These are phyloP conservation scores for Zaprionus kolodkinae DNA, from an alignment of 1,140 invertebrate species.

Conservation along the genomic window DNA sequence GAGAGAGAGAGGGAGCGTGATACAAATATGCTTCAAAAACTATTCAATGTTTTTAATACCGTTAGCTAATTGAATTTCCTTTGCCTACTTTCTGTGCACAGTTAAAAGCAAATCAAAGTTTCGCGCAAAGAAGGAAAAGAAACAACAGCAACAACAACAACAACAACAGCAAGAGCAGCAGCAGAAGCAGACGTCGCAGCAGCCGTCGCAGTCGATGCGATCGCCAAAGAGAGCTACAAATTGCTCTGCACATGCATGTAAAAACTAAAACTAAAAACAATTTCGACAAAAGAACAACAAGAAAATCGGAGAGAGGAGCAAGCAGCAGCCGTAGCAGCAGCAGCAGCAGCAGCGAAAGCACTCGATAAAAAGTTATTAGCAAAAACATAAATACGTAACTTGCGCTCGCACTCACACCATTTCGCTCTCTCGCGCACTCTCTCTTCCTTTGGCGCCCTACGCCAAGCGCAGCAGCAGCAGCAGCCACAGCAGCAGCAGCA, in stretches of 20 bases:
- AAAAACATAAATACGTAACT: conserved; percentile 80
- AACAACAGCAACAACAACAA: conserved; percentile 1
- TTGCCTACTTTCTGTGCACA: conserved; percentile 11
- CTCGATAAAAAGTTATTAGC: conserved; percentile 78
- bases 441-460: conserved; percentile 32
- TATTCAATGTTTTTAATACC: neutral
- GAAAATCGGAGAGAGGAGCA: conserved; percentile 33
- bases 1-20: neutral
- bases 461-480: conserved; percentile 32
- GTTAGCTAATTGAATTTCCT: conserved; percentile 13
- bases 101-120: conserved; percentile 44
- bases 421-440: conserved; percentile 4
- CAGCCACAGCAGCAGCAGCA: conserved; percentile 11
- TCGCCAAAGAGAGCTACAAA: conserved; percentile 22
- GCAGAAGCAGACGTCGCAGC: too few relatives aligned
- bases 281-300: conserved; percentile 31
- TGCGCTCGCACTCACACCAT: conserved; percentile 40
- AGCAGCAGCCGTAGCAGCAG: too few relatives aligned
- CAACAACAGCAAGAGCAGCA: neutral
- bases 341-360: conserved; percentile 54
- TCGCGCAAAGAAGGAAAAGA: conserved; percentile 23
- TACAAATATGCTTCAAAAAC: conserved; percentile 11
- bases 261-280: conserved; percentile 37
- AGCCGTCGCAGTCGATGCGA: neutral
- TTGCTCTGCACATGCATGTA: conserved; percentile 44